Conservation (phyloP, 2,888 invertebrate species). For the Embidobia sp. region DNA sequence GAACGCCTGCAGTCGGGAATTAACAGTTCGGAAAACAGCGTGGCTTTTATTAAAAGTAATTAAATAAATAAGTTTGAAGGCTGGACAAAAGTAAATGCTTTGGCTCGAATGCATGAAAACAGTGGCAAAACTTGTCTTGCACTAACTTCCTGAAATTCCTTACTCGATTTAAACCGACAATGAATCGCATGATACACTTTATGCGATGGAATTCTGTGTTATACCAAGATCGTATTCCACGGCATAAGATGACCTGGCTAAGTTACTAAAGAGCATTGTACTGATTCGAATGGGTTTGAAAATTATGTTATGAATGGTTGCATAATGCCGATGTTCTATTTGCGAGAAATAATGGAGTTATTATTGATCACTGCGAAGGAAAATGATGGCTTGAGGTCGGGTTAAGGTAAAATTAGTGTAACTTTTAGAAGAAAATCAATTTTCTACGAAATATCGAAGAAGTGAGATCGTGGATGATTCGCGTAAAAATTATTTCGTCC, state of each 20-base stretch:
- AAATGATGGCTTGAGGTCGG: too few relatives aligned
- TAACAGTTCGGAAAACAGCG: conserved; percentile 20
- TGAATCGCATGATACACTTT: conserved; percentile 58
- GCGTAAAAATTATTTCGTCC: too few relatives aligned
- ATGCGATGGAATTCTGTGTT: conserved; percentile 54
- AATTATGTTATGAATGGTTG: conserved; percentile 39
- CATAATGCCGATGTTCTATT: conserved; percentile 27
- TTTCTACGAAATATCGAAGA: too few relatives aligned
- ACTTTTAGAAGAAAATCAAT: too few relatives aligned
- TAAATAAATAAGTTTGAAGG: conserved; percentile 51
- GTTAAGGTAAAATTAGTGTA: too few relatives aligned
- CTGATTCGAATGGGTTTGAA: conserved; percentile 36
- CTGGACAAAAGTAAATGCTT: conserved; percentile 33
- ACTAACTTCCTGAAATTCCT: conserved; percentile 54
- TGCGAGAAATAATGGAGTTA: too few relatives aligned
- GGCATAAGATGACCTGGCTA: conserved; percentile 47
- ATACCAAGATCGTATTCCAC: conserved; percentile 51
- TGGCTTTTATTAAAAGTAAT: conserved; percentile 47
- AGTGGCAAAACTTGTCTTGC: conserved; percentile 51
- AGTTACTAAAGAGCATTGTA: conserved; percentile 55
- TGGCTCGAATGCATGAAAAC: conserved; percentile 22
- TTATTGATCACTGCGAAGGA: too few relatives aligned
- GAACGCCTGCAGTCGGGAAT: too few relatives aligned
- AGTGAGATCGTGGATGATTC: too few relatives aligned
- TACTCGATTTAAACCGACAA: conserved; percentile 54